A percentile compares a stretch with the other conserved stretches of the same genome.
Evolutionary conservation across 2,888 invertebrate species (phyloP).

Genomic region (Nomada goodeniana): DNA sequence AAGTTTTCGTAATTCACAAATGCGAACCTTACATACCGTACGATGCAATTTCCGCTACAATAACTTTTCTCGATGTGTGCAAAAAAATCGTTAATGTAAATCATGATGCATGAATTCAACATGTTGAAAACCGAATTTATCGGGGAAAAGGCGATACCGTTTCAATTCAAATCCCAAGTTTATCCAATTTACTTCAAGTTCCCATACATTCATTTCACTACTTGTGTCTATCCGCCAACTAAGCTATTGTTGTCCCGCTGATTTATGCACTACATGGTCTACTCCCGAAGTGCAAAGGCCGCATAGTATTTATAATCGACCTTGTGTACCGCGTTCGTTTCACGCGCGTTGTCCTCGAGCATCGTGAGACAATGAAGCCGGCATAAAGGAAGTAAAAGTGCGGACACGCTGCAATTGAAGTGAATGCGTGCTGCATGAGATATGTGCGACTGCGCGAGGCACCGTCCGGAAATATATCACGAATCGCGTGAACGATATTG

Average conservation of each 20-base stretch:
- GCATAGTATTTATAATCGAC: conserved; percentile 75
- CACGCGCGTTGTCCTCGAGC: conserved; percentile 19
- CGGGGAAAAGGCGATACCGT: too few species aligned
- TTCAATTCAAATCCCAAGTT: too few species aligned
- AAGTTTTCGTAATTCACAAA: too few species aligned
- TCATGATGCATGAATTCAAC: too few species aligned
- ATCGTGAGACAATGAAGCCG: conserved; percentile 64
- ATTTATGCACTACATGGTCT: conserved; percentile 71
- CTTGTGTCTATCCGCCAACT: conserved; percentile 20
- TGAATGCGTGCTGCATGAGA: conserved; percentile 65
- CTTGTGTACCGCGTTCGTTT: conserved; percentile 40
- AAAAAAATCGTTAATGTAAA: too few species aligned
- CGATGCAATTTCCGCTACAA: too few species aligned
- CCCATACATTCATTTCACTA: conserved; percentile 62
- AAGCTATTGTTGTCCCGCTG: conserved; percentile 13
- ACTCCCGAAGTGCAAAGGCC: conserved; percentile 66
- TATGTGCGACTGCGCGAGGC: conserved; percentile 56
- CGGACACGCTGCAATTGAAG: conserved; percentile 66
- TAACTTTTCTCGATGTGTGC: too few species aligned
- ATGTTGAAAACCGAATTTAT: too few species aligned
- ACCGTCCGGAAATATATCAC: conserved; percentile 39
- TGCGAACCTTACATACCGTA: too few species aligned
- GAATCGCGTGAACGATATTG: conserved; percentile 31
- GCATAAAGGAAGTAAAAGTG: conserved; percentile 69
- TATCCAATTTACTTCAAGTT: too few species aligned